These are phyloP conservation scores for Macroteleia sp. DNA, from an alignment of 2,888 invertebrate species.

Conservation along the genomic window DNA sequence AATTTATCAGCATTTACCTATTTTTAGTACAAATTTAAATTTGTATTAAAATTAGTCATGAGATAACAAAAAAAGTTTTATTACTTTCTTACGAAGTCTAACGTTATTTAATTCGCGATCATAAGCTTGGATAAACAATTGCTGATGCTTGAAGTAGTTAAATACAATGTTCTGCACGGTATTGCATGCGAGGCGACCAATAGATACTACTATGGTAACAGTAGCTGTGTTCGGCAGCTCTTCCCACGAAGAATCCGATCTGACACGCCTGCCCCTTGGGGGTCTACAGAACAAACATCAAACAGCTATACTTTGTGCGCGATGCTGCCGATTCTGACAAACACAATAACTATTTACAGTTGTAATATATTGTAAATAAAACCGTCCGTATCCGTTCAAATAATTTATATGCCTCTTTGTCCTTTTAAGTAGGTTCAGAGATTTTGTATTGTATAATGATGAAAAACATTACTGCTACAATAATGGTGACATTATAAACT, in stretches of 20 bases:
- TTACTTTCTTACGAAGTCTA: too few species aligned
- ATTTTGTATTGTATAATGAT: background rate
- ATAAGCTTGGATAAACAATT: too few species aligned
- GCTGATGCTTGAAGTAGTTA: too few species aligned
- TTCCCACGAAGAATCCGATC: conserved; percentile 78
- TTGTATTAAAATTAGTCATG: too few species aligned
- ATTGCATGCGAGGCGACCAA: conserved; percentile 27
- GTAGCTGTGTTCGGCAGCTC: conserved; percentile 58
- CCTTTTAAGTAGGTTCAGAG: conserved; percentile 14
- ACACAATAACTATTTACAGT: conserved; percentile 46
- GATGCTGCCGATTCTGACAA: conserved; percentile 47
- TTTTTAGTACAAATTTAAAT: too few species aligned
- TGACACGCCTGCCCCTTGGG: conserved; percentile 71
- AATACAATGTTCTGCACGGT: too few species aligned
- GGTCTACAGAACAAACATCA: conserved; percentile 45
- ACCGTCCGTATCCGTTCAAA: background rate
- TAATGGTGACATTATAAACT: background rate
- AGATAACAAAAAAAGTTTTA: too few species aligned
- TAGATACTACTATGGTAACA: conserved; percentile 23
- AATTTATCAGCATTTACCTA: too few species aligned
- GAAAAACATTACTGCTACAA: background rate
- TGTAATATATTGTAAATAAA: conserved; percentile 22
- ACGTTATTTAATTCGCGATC: too few species aligned
- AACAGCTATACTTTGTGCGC: conserved; percentile 30
- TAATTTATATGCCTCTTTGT: conserved; percentile 25